Percentiles rank a stretch among this genome's conserved stretches.
Evolutionary conservation across 2,113 vertebrate species (phyloP).

Genomic region (Thoracochromis brauschi): DNA sequence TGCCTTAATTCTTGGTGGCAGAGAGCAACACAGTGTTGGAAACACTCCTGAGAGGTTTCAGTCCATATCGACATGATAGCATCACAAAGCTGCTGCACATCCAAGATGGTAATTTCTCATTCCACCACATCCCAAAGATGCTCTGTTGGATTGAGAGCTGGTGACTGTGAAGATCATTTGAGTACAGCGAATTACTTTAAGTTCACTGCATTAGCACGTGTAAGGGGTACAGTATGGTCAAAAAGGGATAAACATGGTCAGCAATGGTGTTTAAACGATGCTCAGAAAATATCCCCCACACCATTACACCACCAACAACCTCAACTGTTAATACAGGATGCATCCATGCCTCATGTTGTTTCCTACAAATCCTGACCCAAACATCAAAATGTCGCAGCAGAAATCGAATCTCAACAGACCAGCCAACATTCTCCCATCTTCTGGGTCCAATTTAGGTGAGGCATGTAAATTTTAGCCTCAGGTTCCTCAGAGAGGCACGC

Average conservation of each 20-base stretch:
- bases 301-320: neutral
- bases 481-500: neutral
- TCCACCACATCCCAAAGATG: neutral
- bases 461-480: accelerated
- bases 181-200: neutral
- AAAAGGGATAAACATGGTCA: neutral
- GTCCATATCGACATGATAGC: neutral
- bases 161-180: neutral
- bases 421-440: accelerated
- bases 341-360: neutral
- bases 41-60: neutral
- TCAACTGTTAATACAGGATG: neutral
- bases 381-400: accelerated
- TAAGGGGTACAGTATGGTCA: neutral
- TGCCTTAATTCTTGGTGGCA: neutral
- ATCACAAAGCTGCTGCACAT: neutral
- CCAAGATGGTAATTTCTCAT: neutral
- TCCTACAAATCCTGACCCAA: neutral
- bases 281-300: neutral
- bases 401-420: neutral
- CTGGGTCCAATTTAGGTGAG: neutral
- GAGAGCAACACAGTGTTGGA: neutral
- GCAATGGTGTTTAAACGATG: neutral
- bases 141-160: neutral
- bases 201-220: neutral